Evolutionary conservation across 2,888 invertebrate genomes (phyloP).

Genomic region (Coecobrya sp.): DNA sequence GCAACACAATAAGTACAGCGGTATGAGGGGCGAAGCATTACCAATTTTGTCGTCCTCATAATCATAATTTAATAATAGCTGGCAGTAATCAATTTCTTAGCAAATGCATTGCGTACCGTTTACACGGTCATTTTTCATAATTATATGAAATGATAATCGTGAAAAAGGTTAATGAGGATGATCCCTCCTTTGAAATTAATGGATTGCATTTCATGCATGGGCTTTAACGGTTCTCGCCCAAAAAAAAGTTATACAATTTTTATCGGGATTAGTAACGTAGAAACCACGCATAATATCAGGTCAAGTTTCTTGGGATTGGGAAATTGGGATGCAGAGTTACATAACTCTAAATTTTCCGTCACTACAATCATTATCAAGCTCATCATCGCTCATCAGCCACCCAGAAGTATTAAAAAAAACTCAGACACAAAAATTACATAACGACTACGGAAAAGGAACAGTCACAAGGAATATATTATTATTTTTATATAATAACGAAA

Average conservation of each 20-base stretch:
- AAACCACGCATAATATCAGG: conserved; percentile 7
- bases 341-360: not conserved
- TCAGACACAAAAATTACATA: not conserved
- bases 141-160: not conserved
- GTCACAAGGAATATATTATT: not conserved
- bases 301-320: conserved; percentile 28
- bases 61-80: not conserved
- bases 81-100: not conserved
- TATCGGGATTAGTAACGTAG: not conserved
- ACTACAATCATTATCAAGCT: conserved; percentile 1
- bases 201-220: not conserved
- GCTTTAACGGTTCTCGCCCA: not conserved
- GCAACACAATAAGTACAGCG: not conserved
- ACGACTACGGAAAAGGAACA: not conserved
- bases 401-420: not conserved
- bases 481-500: not conserved
- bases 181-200: not conserved
- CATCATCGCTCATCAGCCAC: not conserved
- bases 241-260: not conserved
- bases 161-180: not conserved
- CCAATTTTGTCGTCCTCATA: not conserved
- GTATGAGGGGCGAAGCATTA: not conserved
- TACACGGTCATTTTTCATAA: conserved; percentile 14
- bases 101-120: not conserved
- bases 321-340: not conserved